These are phyloP conservation scores for Gallinago media DNA, from an alignment of 2,113 vertebrate genomes.

Conservation along the genomic window DNA sequence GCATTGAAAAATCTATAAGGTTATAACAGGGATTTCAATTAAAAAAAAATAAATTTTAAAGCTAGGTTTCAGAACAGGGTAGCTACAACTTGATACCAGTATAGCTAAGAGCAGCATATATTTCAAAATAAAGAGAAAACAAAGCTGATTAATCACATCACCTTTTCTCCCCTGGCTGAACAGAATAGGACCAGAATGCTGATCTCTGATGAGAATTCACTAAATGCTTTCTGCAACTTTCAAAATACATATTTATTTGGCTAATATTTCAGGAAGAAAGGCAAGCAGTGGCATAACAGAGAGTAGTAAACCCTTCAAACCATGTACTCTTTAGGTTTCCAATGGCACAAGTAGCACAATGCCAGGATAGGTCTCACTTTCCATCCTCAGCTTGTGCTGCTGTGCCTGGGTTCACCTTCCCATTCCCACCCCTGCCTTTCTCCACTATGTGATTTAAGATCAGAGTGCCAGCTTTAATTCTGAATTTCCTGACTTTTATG, in stretches of 20 bases:
- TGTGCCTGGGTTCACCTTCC: background rate
- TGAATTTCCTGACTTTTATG: constrained; percentile 59
- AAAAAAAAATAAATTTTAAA: background rate
- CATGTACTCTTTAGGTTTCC: background rate
- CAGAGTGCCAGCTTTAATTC: constrained; percentile 59
- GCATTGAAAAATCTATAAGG: background rate
- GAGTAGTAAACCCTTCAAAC: background rate
- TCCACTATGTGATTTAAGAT: constrained; percentile 23
- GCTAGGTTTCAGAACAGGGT: background rate
- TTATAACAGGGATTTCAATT: background rate
- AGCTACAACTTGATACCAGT: background rate
- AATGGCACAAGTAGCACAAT: background rate
- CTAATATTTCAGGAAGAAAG: background rate
- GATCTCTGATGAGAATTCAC: background rate
- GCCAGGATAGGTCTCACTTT: background rate
- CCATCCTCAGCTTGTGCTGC: accelerated
- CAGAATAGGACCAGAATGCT: background rate
- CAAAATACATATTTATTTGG: background rate
- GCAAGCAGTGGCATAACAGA: background rate
- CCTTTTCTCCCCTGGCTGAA: background rate
- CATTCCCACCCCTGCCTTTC: background rate
- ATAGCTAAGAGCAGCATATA: background rate
- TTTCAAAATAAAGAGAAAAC: background rate
- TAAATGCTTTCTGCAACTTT: background rate
- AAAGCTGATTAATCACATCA: background rate